These are phyloP conservation scores for Cyphomyrus plagiostoma DNA, from an alignment of 2,113 vertebrate genomes.

Conservation along the genomic window DNA sequence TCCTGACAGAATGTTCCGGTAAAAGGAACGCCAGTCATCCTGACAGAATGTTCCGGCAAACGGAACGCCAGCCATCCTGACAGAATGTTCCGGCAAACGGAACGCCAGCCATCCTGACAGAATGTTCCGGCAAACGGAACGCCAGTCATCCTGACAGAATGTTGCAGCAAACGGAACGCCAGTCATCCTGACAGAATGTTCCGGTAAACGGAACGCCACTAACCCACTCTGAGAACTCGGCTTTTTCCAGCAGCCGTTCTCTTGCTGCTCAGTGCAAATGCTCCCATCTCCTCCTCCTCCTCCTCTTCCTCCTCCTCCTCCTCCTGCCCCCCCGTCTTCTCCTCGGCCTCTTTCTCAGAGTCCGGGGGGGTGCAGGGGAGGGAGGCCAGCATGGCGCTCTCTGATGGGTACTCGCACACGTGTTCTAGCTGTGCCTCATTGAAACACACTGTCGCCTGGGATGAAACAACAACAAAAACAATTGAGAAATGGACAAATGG, in stretches of 20 bases:
- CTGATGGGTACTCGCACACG: conserved; percentile 63
- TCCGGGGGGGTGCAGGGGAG: conserved; percentile 23
- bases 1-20: no score
- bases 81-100: no score
- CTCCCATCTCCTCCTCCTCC: conserved; percentile 34
- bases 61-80: no score
- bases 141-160: no score
- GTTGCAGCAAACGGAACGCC: no score
- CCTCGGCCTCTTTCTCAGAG: conserved; percentile 22
- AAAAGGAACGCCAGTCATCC: no score
- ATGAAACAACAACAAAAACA: neutral
- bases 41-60: no score
- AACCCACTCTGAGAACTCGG: conserved; percentile 54
- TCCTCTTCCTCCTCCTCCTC: conserved; percentile 28
- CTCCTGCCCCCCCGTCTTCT: conserved; percentile 24
- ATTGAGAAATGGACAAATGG: neutral
- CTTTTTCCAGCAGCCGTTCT: conserved; percentile 30
- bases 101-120: no score
- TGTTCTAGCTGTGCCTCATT: conserved; percentile 55
- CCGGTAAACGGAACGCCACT: conserved; percentile 39
- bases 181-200: no score
- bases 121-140: no score
- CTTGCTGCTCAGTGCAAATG: conserved; percentile 22
- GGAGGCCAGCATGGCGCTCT: conserved; percentile 42
- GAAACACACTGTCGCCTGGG: conserved; percentile 61